Conservation (phyloP, 2,113 vertebrate species). For the Siniperca chuatsi region DNA sequence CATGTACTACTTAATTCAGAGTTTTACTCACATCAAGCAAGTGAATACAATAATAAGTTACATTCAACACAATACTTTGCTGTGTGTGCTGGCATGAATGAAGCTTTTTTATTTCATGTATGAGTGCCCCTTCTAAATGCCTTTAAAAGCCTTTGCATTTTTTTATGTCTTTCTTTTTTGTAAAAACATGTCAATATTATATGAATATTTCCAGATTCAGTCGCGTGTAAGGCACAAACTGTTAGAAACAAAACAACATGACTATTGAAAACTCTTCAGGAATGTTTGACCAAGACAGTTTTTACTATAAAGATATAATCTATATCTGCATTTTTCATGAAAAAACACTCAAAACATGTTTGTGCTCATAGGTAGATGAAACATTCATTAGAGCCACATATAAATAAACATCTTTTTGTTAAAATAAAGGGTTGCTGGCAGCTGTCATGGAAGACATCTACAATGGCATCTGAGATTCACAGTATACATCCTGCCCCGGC, state of each 20-base stretch:
- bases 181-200: conserved; percentile 19
- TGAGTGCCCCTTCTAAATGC: not conserved
- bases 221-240: not conserved
- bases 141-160: not conserved
- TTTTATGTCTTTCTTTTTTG: not conserved
- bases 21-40: not conserved
- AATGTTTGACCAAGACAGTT: conserved; percentile 8
- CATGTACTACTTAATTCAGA: conserved; percentile 7
- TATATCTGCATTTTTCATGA: not conserved
- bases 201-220: conserved; percentile 14
- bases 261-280: conserved; percentile 2
- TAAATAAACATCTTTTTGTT: conserved; percentile 49
- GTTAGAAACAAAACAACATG: conserved; percentile 1
- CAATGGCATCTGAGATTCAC: conserved; percentile 92
- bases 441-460: conserved; percentile 60
- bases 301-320: not conserved
- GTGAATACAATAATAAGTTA: conserved; percentile 37
- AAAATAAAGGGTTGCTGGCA: conserved; percentile 34
- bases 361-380: conserved; percentile 9
- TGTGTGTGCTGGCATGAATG: not conserved
- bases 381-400: conserved; percentile 38
- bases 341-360: conserved; percentile 18
- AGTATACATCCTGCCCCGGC: conserved; percentile 90
- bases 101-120: not conserved
- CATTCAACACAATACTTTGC: conserved; percentile 19